A percentile compares a stretch with the other conserved stretches of the same genome.
Evolutionary conservation across 2,888 invertebrate species (phyloP).

Genomic region (Ethmia dodecea): DNA sequence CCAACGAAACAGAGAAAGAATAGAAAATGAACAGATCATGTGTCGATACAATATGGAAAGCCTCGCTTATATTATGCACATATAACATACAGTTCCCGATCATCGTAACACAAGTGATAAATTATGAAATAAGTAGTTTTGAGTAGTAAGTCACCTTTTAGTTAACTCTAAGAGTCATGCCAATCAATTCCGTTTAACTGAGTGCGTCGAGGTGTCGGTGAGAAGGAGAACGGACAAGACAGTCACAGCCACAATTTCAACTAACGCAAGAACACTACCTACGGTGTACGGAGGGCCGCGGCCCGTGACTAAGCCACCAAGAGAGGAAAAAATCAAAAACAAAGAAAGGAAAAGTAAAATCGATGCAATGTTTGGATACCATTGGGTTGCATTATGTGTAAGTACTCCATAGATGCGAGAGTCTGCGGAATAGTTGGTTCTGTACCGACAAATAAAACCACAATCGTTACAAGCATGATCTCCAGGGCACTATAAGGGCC

Average conservation of each 20-base stretch:
- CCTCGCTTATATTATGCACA: slow-evolving; percentile 57
- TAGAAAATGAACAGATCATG: slow-evolving; percentile 38
- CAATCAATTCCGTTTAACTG: slow-evolving; percentile 28
- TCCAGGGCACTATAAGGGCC: slow-evolving; percentile 23
- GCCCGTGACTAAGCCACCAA: slow-evolving; percentile 39
- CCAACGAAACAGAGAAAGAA: slow-evolving; percentile 33
- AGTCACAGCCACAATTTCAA: slow-evolving; percentile 73
- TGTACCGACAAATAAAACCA: slow-evolving; percentile 73
- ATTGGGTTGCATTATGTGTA: slow-evolving; percentile 74
- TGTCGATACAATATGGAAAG: slow-evolving; percentile 58
- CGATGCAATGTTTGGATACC: slow-evolving; percentile 70
- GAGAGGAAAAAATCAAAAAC: slow-evolving; percentile 26
- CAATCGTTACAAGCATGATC: slow-evolving; percentile 64
- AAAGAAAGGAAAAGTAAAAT: slow-evolving; percentile 34
- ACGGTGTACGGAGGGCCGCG: slow-evolving; percentile 32
- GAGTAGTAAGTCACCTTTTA: slow-evolving; percentile 85
- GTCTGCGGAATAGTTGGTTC: slow-evolving; percentile 74
- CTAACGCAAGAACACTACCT: slow-evolving; percentile 42
- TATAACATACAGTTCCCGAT: slow-evolving; percentile 47
- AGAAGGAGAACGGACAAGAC: slow-evolving; percentile 43
- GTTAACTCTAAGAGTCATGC: slow-evolving; percentile 56
- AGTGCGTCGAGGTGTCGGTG: slow-evolving; percentile 45
- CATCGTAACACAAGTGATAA: slow-evolving; percentile 48
- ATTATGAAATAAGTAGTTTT: slow-evolving; percentile 76
- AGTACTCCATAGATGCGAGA: slow-evolving; percentile 74